Evolutionary conservation across 1,140 invertebrate genomes (phyloP), one percentile per base, ranked within the genome.

Genomic region (Drosophila tristis): DNA sequence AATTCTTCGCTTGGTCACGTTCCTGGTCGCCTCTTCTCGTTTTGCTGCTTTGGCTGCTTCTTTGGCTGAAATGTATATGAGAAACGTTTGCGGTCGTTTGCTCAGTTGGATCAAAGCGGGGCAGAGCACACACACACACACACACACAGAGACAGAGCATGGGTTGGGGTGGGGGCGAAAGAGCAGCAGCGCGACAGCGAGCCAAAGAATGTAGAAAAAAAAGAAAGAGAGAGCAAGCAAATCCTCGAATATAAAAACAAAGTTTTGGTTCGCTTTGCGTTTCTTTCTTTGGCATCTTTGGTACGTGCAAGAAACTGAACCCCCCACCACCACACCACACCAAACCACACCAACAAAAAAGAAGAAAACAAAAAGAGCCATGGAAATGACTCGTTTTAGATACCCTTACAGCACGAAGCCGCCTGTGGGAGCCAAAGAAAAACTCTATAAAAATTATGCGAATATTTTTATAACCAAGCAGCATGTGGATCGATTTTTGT

Each of bases 291-390:
- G 55, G 62, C 74, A 72, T 75, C 60, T 78, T 79, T 25, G 23
- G 42, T 82, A 82, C 84, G 84, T 81, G 80, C 75, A 82, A 60
- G 67, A 70, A 70, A 71, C 29, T 70, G 65, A 58, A 35, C 35
- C 35, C 35, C 2, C 20, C 20, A 1, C 20, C 20, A 20, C 16
- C 16, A 16, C 16, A 20, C 20, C 20, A 16, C 16, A 16, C 23
- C 23, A 23, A 23, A n/a, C n/a, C n/a, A n/a, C 23, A 23, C 23
- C 23, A 25, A 25, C 23, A 25, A 53, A 53, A 39, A 9, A 35
- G 2, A 5, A 9, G 3, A 8, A 31, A 31, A 29, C 0, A 6
- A 6, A 29, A 35, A 35, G 9, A 35, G 31, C 2, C 31, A 35
- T 9, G 4, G 4, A 39, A 39, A 11, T 7, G 1, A 8, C 7